Evolutionary conservation across 2,797 vertebrate genomes (phyloP).

Genomic region (Megaceryle alcyon): DNA sequence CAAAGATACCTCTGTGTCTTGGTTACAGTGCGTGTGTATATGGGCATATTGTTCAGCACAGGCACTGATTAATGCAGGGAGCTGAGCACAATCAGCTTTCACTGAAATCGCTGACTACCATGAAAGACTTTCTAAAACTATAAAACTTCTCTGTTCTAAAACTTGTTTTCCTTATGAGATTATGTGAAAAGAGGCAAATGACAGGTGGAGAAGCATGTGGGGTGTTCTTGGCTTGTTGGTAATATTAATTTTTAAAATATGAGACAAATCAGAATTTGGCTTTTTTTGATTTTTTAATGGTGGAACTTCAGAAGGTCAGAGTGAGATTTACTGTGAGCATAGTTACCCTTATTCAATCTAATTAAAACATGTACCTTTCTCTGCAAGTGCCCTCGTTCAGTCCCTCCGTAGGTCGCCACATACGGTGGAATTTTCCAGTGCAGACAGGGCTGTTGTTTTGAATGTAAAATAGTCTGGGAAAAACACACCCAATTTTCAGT

Average conservation of each 20-base stretch:
- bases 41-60: not conserved
- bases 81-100: not conserved
- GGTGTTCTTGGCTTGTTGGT: not conserved
- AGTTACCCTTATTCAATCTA: not conserved
- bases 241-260: not conserved
- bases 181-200: not conserved
- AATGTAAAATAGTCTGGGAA: conserved; percentile 55
- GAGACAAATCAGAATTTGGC: not conserved
- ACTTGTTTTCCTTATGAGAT: not conserved
- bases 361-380: not conserved
- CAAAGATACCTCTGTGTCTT: not conserved
- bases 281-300: not conserved
- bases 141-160: not conserved
- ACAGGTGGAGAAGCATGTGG: not conserved
- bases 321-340: not conserved
- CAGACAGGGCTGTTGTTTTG: conserved; percentile 57
- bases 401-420: conserved; percentile 1
- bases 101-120: not conserved
- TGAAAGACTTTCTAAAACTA: not conserved
- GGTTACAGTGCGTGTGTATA: not conserved
- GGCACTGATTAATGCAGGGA: not conserved
- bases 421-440: conserved; percentile 61
- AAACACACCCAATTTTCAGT: conserved; percentile 53
- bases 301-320: not conserved
- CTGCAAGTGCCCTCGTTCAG: not conserved